phyloP scores from a whole-genome alignment of 1,140 invertebrate species.

The Saccostrea cuccullata region DNA sequence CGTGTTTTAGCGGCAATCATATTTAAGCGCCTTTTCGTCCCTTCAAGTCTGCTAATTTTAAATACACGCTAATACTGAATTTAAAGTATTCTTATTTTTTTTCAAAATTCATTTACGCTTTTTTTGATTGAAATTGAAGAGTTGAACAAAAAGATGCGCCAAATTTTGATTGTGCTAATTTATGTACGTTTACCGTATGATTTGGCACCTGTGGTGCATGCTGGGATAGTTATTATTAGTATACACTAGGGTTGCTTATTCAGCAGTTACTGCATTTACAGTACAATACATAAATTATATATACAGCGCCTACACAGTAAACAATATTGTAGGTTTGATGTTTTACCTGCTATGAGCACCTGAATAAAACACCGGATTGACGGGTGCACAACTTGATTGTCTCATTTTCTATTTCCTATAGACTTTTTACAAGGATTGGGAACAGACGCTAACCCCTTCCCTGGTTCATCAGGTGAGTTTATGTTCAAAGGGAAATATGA shows the following conservation, averaged over 20 bases:
- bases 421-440: constrained; percentile 33
- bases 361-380: not conserved
- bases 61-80: no score
- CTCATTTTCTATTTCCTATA: constrained; percentile 16
- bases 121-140: no score
- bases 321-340: not conserved
- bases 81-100: no score
- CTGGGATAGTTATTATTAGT: not conserved
- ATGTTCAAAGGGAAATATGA: not conserved
- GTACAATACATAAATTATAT: not conserved
- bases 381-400: not conserved
- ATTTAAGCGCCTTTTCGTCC: no score
- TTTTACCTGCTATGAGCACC: not conserved
- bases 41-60: no score
- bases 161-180: not conserved
- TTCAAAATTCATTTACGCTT: no score
- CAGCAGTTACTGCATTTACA: not conserved
- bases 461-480: constrained; percentile 10
- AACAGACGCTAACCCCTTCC: not conserved
- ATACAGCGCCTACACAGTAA: not conserved
- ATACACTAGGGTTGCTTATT: not conserved
- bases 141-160: no score
- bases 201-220: not conserved
- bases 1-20: no score
- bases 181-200: not conserved